A percentile compares a stretch with the other conserved stretches of the same genome.
These are phyloP conservation scores for Hippocampus abdominalis DNA, from an alignment of 2,113 vertebrate genomes.

Conservation along the genomic window DNA sequence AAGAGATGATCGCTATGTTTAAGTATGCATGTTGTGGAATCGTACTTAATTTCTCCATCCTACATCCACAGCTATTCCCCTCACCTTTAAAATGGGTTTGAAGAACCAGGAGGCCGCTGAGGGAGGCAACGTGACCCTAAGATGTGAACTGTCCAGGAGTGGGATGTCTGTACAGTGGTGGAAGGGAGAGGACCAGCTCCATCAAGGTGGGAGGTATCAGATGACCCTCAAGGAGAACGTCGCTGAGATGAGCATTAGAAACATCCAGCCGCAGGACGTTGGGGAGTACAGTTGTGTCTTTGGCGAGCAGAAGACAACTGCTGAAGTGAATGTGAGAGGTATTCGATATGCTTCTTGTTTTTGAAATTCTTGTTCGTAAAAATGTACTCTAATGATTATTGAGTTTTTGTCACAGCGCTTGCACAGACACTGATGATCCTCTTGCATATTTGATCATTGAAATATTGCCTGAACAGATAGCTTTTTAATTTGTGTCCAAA, in stretches of 20 bases:
- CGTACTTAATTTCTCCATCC: not conserved
- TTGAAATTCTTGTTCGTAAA: too few relatives aligned
- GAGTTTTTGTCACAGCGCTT: too few relatives aligned
- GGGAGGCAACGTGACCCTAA: slow-evolving; percentile 61
- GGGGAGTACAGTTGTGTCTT: slow-evolving; percentile 84
- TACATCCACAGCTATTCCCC: slow-evolving; percentile 61
- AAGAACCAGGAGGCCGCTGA: slow-evolving; percentile 82
- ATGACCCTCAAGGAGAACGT: slow-evolving; percentile 72
- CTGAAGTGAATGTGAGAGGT: slow-evolving; percentile 83
- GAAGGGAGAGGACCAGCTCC: slow-evolving; percentile 75
- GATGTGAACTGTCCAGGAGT: slow-evolving; percentile 77
- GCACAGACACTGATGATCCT: not conserved
- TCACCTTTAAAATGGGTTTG: slow-evolving; percentile 76
- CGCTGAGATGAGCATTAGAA: slow-evolving; percentile 76
- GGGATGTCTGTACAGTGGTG: slow-evolving; percentile 77
- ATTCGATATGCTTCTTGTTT: slow-evolving; percentile 14
- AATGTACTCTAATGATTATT: too few relatives aligned
- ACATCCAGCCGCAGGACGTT: slow-evolving; percentile 71
- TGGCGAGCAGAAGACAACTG: slow-evolving; percentile 77
- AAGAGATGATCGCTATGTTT: slow-evolving; percentile 36
- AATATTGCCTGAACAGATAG: not conserved
- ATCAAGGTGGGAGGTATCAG: slow-evolving; percentile 64
- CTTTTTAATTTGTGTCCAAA: not conserved
- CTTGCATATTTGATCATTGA: not conserved
- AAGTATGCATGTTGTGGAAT: not conserved